These are phyloP conservation scores for Dysidea cf. avara DNA, from an alignment of 37 sponge, comb jelly and placozoan genomes.

Conservation along the genomic window DNA sequence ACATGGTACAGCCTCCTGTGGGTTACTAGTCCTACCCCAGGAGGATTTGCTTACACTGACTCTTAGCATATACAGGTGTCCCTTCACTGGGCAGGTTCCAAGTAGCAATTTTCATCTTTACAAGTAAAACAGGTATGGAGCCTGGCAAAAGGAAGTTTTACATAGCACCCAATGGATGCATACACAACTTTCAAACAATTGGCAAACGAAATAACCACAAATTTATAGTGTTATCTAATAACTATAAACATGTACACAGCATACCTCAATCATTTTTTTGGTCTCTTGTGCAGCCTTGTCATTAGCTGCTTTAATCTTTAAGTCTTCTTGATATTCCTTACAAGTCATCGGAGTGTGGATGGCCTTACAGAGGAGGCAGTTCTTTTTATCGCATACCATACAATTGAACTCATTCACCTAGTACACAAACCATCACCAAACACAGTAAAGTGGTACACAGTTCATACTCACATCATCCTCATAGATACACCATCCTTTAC, in stretches of 20 bases:
- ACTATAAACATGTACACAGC: background rate
- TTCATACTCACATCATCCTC: constrained; percentile 72
- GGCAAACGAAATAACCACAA: too few relatives aligned
- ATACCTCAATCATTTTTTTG: constrained; percentile 42
- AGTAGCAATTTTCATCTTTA: too few relatives aligned
- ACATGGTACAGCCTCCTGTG: too few relatives aligned
- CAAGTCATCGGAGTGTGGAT: constrained; percentile 38
- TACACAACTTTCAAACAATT: background rate
- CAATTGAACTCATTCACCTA: constrained; percentile 75
- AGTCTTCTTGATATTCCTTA: constrained; percentile 49
- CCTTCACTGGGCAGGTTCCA: too few relatives aligned
- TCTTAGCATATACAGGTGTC: too few relatives aligned
- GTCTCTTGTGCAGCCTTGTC: constrained; percentile 38
- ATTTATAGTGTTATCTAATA: background rate
- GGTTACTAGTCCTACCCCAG: too few relatives aligned
- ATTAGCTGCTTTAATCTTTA: constrained; percentile 34
- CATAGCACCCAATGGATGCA: background rate
- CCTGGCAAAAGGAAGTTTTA: background rate
- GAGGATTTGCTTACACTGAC: too few relatives aligned
- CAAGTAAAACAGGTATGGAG: background rate
- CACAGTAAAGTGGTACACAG: background rate
- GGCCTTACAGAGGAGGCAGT: constrained; percentile 47
- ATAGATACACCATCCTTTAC: constrained; percentile 87
- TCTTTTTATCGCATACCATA: constrained; percentile 51
- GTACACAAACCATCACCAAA: background rate